These are phyloP conservation scores for Lasioglossum oenotherae DNA, from an alignment of 2,888 invertebrate genomes.

Conservation along the genomic window DNA sequence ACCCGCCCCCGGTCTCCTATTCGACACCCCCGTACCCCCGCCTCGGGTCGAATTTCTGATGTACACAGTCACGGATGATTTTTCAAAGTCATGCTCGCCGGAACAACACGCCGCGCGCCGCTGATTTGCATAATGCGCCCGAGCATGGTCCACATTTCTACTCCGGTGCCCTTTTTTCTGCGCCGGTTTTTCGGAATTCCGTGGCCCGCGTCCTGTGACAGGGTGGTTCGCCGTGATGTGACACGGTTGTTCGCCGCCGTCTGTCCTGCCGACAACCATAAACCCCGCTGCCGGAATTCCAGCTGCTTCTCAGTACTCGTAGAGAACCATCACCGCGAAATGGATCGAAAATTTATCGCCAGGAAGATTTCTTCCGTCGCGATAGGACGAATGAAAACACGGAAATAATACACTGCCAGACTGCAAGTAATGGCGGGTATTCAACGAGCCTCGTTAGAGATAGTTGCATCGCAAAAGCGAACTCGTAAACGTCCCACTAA, in stretches of 20 bases:
- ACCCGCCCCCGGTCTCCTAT: not conserved
- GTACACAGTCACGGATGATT: slow-evolving; percentile 26
- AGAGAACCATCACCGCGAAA: no score
- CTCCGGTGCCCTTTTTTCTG: not conserved
- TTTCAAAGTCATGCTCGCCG: slow-evolving; percentile 41
- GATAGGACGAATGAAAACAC: not conserved
- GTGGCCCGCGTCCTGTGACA: not conserved
- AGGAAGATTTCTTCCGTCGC: no score
- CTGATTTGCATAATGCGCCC: slow-evolving; percentile 52
- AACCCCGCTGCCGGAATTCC: not conserved
- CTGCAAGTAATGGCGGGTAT: not conserved
- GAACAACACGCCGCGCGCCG: slow-evolving; percentile 10
- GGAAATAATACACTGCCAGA: not conserved
- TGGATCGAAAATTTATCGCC: no score
- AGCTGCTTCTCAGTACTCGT: not conserved
- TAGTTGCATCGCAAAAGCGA: not conserved
- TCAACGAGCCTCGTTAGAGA: not conserved
- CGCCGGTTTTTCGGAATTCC: slow-evolving; percentile 23
- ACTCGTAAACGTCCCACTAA: not conserved
- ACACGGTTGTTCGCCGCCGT: not conserved
- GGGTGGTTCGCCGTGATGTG: not conserved
- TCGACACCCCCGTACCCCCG: not conserved
- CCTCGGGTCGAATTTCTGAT: slow-evolving; percentile 49
- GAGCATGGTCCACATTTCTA: slow-evolving; percentile 21
- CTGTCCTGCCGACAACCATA: not conserved